Base-by-base conservation (phyloP, 2,888 invertebrate genomes). In the Chaitophorus viminalis region DNA sequence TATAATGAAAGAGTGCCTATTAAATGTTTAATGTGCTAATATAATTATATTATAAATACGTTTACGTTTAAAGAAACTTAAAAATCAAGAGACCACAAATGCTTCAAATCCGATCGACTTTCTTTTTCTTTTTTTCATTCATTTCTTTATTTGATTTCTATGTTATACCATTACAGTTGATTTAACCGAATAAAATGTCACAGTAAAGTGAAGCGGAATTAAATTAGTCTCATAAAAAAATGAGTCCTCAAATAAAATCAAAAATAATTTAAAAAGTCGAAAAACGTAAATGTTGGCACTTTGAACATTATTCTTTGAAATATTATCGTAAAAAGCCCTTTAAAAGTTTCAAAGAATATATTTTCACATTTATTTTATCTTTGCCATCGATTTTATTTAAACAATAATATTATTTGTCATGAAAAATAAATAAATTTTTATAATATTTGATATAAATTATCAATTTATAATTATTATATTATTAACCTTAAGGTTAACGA, bases 181-280 rank as follows among this genome's bases (percentile, higher is more conserved):
- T 82, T 60, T 83, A 74, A 82, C 60, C 21, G 33, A 54, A 82
- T 74, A 36, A 36, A 75, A 74, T 1, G 54, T 54, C 17, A 75
- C 29, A 36, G 29, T 60, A 14, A 11, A 36, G 0, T 33, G n/a
- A 54, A 82, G n/a, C 54, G 18, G 21, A 68, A 52, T 31, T 46
- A 17, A 52, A 36, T 60, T 17, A 79, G n/a, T 31, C 52, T 68
- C 6, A 76, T 52, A 52, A 76, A 60, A 76, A 52, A 77, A 21
- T 0, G 9, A 52, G 33, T 52, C 33, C 31, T 29, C 6, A 25
- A 70, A 82, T 21, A 14, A 70, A 31, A 82, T 70, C 11, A 31
- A 46, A n/a, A 72, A 72, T 72, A 72, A 36, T 54, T 74, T 54
- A 36, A 54, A 36, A 33, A 36, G 36, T 74, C 36, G 33, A 33